These are phyloP conservation scores for Drosophila hydei DNA, from an alignment of 1,140 invertebrate genomes.

Conservation along the genomic window DNA sequence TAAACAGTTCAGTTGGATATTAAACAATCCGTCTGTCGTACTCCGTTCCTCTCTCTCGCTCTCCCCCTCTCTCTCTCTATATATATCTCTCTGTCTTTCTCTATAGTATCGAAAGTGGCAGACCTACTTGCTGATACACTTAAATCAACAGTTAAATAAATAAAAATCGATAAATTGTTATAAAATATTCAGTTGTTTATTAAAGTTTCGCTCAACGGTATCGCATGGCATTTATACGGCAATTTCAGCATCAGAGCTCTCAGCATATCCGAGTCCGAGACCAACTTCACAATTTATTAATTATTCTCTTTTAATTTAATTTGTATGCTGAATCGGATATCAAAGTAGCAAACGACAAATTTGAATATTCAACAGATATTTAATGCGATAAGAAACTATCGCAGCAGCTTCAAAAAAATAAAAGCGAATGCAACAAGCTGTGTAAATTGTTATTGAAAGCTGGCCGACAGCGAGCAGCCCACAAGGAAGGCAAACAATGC, in stretches of 20 bases:
- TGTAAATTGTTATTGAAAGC: conserved; percentile 50
- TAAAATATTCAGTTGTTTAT: conserved; percentile 14
- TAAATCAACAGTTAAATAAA: neutral
- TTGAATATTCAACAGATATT: conserved; percentile 50
- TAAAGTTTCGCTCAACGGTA: conserved; percentile 15
- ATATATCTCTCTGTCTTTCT: too few species aligned
- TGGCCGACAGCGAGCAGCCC: conserved; percentile 18
- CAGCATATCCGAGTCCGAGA: neutral
- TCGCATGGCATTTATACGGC: conserved; percentile 5
- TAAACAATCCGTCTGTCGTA: too few species aligned
- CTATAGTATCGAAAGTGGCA: too few species aligned
- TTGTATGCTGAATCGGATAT: conserved; percentile 27
- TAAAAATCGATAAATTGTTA: conserved; percentile 5
- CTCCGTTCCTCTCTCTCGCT: neutral
- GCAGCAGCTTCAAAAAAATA: conserved; percentile 2
- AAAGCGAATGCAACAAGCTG: conserved; percentile 36
- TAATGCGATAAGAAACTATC: conserved; percentile 33
- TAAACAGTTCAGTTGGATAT: too few species aligned
- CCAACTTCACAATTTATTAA: conserved; percentile 32
- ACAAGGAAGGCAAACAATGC: conserved; percentile 25
- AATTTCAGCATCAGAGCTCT: conserved; percentile 5
- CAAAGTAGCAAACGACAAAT: conserved; percentile 41
- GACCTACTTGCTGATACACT: neutral
- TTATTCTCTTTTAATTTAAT: conserved; percentile 43
- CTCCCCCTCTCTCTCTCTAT: too few species aligned